These are phyloP conservation scores for Euzophera pinguis DNA, from an alignment of 2,888 invertebrate species.

Conservation along the genomic window DNA sequence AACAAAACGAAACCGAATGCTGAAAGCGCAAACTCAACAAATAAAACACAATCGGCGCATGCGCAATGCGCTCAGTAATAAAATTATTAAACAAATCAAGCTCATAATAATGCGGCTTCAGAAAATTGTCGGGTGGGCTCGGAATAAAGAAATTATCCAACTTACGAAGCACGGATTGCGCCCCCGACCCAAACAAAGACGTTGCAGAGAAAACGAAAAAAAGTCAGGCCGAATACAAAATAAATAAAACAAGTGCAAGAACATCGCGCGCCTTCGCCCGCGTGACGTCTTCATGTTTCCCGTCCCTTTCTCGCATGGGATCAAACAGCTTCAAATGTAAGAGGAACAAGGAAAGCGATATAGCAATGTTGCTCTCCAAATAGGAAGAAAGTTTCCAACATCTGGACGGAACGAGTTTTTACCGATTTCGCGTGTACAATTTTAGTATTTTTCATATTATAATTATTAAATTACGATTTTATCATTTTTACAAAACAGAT, in stretches of 20 bases:
- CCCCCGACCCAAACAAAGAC: slow-evolving; percentile 71
- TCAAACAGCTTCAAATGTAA: slow-evolving; percentile 27
- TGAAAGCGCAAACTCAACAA: slow-evolving; percentile 46
- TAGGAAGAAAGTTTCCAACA: slow-evolving; percentile 76
- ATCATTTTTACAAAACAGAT: not conserved
- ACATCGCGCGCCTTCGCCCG: slow-evolving; percentile 74
- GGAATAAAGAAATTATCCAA: slow-evolving; percentile 79
- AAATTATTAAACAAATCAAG: slow-evolving; percentile 80
- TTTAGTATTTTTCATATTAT: slow-evolving; percentile 40
- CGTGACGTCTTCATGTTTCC: slow-evolving; percentile 77
- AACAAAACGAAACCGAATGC: slow-evolving; percentile 28
- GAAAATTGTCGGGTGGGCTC: slow-evolving; percentile 75
- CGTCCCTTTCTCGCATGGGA: slow-evolving; percentile 57
- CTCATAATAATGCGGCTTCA: slow-evolving; percentile 72
- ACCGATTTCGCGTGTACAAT: slow-evolving; percentile 63
- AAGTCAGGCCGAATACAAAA: slow-evolving; percentile 61
- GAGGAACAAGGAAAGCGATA: slow-evolving; percentile 52
- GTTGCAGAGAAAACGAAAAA: slow-evolving; percentile 65
- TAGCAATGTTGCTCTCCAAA: slow-evolving; percentile 48
- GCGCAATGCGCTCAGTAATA: slow-evolving; percentile 66
- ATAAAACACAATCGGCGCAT: slow-evolving; percentile 48
- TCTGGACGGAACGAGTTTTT: slow-evolving; percentile 71
- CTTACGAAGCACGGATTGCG: slow-evolving; percentile 64
- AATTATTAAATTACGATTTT: not conserved
- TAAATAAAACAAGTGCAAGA: slow-evolving; percentile 77